A percentile compares a stretch with the other conserved stretches of the same genome.
These are phyloP conservation scores for Lycocerus yunnanus DNA, from an alignment of 2,888 invertebrate genomes.

Conservation along the genomic window DNA sequence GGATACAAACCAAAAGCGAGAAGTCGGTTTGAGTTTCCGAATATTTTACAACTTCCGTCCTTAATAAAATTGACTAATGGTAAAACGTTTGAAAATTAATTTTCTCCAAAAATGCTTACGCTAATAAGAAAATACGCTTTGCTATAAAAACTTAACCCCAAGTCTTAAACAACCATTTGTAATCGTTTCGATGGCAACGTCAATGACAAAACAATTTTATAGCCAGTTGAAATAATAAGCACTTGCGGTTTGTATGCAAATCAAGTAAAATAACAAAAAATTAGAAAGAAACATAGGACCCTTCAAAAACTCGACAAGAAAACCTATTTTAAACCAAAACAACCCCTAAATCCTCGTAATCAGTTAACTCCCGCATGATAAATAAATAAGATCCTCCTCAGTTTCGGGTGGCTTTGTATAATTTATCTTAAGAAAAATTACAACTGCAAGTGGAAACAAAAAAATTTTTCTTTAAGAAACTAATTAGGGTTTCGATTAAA, in stretches of 20 bases:
- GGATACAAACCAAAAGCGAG: constrained; percentile 11
- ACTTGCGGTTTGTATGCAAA: neutral
- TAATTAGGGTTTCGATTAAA: neutral
- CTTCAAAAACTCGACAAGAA: neutral
- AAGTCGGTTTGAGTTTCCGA: constrained; percentile 14
- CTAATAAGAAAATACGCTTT: neutral
- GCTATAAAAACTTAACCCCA: neutral
- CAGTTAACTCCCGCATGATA: neutral
- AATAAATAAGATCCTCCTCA: neutral
- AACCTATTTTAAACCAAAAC: neutral
- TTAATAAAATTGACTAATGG: constrained; percentile 12
- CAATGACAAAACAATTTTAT: neutral
- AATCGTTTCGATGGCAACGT: neutral
- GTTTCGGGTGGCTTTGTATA: neutral
- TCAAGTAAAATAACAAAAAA: neutral
- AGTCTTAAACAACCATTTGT: neutral
- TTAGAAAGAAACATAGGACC: neutral
- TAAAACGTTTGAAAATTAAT: constrained; percentile 6
- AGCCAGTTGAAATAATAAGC: neutral
- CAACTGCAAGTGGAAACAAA: neutral
- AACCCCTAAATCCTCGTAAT: neutral
- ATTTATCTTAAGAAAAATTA: neutral
- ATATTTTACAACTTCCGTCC: constrained; percentile 19
- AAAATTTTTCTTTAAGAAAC: neutral
- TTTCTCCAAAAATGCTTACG: neutral